Conservation (phyloP, 2,113 vertebrate species). For the Phaethornis superciliosus region DNA sequence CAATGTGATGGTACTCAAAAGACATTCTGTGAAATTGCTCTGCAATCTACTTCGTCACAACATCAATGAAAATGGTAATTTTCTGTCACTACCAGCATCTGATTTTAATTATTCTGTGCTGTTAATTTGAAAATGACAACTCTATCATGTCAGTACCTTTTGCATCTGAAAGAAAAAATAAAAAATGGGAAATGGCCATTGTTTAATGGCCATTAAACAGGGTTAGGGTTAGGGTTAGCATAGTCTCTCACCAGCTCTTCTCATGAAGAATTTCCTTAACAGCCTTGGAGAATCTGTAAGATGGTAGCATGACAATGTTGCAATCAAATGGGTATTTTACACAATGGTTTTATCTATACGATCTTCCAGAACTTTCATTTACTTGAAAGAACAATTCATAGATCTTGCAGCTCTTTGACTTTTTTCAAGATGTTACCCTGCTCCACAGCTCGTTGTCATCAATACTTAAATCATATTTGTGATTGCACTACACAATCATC, state of each 20-base stretch:
- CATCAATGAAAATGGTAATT: constrained; percentile 58
- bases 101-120: constrained; percentile 40
- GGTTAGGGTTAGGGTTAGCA: too few relatives aligned
- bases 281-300: neutral
- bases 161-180: neutral
- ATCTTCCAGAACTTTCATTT: neutral
- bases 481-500: neutral
- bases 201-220: neutral
- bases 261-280: neutral
- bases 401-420: neutral
- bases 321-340: neutral
- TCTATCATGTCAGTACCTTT: constrained; percentile 6
- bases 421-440: neutral
- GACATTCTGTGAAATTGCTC: neutral
- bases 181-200: neutral
- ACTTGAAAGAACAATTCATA: neutral
- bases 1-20: neutral
- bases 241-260: neutral
- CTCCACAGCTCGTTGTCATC: neutral
- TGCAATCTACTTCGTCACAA: constrained; percentile 17
- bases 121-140: neutral
- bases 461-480: neutral
- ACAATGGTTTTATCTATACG: neutral
- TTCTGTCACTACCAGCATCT: constrained; percentile 9
- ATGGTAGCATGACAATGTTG: neutral